Base-by-base conservation (phyloP, 1,140 invertebrate species). In the Drosophila lowei region DNA sequence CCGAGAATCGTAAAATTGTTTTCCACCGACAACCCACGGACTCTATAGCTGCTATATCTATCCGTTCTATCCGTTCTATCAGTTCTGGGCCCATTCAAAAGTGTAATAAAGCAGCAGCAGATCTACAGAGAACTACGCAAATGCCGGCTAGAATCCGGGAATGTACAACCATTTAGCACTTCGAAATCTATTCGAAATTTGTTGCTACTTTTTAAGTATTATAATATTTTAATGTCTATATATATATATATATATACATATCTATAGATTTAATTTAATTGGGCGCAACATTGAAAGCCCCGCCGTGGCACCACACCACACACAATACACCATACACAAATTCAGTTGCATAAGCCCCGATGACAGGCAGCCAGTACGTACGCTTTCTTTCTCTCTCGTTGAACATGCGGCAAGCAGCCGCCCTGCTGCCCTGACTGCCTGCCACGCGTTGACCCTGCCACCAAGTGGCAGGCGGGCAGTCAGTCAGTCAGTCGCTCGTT, bases 361-460 rank as follows among this genome's bases (percentile, higher is more conserved):
- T 84, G 79, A 84, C 79, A 84, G 76, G 78, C 66, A 23, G 48
- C 28, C 21, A 8, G 47, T 2, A 11, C 18, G 46, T 21, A n/a
- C 21, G n/a, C 21, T 49, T n/a, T 49, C 21, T 2, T 8, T 28
- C n/a, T 7, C 38, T 28, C 30, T 38, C 4, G 21, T 21, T 13
- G 68, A 72, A 49, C 47, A 68, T 44, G 57, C n/a, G 21, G 8
- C 38, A 18, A 18, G 18, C 23, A 5, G 23, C 23, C 23, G 23
- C 23, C 3, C 23, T 25, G 23, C 23, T 25, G 23, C 42, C 66
- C 46, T 49, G 47, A 49, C 71, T 61, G 81, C 77, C 81, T 61
- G 81, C 77, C 81, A 88, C 81, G 81, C 81, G 81, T 86, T 88
- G 83, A 88, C 77, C 83, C 83, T 88, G 81, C 48, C 80, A 38